Evolutionary conservation across 1,140 invertebrate genomes (phyloP).

Genomic region (Achroia grisella): DNA sequence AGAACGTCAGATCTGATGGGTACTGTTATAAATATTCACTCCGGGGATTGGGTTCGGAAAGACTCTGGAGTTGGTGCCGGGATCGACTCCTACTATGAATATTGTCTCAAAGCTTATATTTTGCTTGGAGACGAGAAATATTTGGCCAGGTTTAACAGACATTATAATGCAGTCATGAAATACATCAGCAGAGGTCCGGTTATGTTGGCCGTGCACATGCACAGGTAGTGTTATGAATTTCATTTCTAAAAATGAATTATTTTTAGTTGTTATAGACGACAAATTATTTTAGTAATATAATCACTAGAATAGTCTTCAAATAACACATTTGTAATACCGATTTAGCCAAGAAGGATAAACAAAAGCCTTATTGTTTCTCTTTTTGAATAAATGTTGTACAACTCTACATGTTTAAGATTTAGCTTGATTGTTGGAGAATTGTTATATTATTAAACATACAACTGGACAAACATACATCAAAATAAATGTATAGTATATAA

Average conservation of each 20-base stretch:
- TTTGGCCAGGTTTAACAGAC: constrained; percentile 93
- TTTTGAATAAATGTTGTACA: too few relatives aligned
- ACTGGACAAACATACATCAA: too few relatives aligned
- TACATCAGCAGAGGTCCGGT: constrained; percentile 97
- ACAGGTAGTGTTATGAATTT: constrained; percentile 62
- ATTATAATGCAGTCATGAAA: constrained; percentile 99
- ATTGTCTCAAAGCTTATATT: constrained; percentile 95
- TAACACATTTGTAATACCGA: too few relatives aligned
- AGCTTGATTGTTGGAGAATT: too few relatives aligned
- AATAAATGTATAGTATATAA: too few relatives aligned
- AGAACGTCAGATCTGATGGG: constrained; percentile 93
- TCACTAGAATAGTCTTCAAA: too few relatives aligned
- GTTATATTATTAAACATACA: too few relatives aligned
- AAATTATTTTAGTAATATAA: too few relatives aligned
- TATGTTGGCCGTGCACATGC: constrained; percentile 99
- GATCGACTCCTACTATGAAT: constrained; percentile 99
- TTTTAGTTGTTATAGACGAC: constrained; percentile 7
- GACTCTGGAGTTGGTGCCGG: constrained; percentile 99
- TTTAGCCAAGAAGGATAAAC: too few relatives aligned
- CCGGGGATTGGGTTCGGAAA: constrained; percentile 96
- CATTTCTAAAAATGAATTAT: not conserved
- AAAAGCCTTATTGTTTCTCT: too few relatives aligned
- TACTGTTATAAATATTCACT: constrained; percentile 96
- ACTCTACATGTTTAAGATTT: too few relatives aligned
- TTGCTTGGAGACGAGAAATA: constrained; percentile 92